A percentile compares a stretch with the other conserved stretches of the same genome.
These are phyloP conservation scores for Hypanus sabinus DNA, from an alignment of 2,113 vertebrate genomes.

Conservation along the genomic window DNA sequence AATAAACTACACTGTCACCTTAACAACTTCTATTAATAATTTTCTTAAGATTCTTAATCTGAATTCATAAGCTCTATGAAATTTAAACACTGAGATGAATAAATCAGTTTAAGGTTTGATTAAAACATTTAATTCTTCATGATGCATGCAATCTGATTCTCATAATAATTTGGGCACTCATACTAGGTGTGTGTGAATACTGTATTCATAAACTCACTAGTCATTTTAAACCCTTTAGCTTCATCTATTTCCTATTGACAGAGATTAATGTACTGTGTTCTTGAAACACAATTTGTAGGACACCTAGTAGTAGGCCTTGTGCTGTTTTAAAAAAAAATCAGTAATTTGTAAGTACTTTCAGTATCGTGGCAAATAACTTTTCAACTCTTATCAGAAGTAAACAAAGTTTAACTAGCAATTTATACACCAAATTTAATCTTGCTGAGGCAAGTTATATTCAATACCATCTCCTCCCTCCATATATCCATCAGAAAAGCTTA, in stretches of 20 bases:
- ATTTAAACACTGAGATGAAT: conserved; percentile 17
- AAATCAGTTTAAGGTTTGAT: neutral
- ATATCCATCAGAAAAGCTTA: neutral
- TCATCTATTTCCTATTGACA: neutral
- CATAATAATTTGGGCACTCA: neutral
- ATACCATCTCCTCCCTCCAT: neutral
- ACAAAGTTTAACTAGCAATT: neutral
- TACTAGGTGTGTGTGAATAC: neutral
- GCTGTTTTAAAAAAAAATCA: neutral
- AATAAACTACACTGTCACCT: neutral
- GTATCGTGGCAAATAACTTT: conserved; percentile 22
- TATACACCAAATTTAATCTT: neutral
- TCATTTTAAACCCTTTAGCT: neutral
- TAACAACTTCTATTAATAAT: neutral
- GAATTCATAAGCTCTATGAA: neutral
- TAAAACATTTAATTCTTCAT: neutral
- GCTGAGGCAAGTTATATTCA: neutral
- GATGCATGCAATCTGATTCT: neutral
- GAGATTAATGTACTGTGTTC: neutral
- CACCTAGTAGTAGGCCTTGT: neutral
- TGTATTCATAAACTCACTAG: neutral
- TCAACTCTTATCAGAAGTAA: too few relatives aligned
- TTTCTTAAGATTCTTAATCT: conserved; percentile 26
- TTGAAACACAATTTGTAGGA: neutral
- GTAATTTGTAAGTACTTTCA: neutral